Evolutionary conservation across 1,140 invertebrate species (phyloP).

Genomic region (Aphaenogaster floridana): DNA sequence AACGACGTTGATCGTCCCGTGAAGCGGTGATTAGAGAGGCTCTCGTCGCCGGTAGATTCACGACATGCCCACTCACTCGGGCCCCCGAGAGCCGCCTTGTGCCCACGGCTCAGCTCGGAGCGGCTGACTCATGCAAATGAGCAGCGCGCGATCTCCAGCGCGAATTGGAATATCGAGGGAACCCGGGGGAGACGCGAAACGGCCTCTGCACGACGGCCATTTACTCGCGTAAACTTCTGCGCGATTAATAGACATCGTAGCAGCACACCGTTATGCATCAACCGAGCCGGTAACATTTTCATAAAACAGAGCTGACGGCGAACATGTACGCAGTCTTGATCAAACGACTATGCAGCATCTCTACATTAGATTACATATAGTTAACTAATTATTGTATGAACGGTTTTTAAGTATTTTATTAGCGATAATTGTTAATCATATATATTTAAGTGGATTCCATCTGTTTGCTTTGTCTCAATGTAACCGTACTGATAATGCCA

Average conservation of each 20-base stretch:
- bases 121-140: constrained; percentile 73
- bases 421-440: not conserved
- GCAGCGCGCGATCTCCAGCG: constrained; percentile 48
- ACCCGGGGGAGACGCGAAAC: constrained; percentile 37
- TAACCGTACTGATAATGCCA: constrained; percentile 28
- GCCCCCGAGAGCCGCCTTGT: not conserved
- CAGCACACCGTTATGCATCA: constrained; percentile 59
- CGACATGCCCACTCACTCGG: constrained; percentile 44
- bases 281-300: constrained; percentile 44
- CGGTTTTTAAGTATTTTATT: not conserved
- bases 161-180: constrained; percentile 59
- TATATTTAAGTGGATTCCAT: not conserved
- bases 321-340: not conserved
- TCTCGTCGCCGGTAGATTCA: constrained; percentile 41
- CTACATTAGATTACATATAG: not conserved
- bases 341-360: not conserved
- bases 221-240: constrained; percentile 40
- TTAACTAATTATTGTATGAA: not conserved
- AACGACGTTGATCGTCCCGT: constrained; percentile 75
- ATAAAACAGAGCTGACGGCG: constrained; percentile 15
- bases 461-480: not conserved
- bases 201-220: constrained; percentile 36
- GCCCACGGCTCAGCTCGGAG: constrained; percentile 26
- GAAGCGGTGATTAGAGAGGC: constrained; percentile 63
- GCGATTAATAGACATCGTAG: constrained; percentile 49